Conservation (phyloP, 64 coral and sea anemone genomes). For the Montipora sp. region DNA sequence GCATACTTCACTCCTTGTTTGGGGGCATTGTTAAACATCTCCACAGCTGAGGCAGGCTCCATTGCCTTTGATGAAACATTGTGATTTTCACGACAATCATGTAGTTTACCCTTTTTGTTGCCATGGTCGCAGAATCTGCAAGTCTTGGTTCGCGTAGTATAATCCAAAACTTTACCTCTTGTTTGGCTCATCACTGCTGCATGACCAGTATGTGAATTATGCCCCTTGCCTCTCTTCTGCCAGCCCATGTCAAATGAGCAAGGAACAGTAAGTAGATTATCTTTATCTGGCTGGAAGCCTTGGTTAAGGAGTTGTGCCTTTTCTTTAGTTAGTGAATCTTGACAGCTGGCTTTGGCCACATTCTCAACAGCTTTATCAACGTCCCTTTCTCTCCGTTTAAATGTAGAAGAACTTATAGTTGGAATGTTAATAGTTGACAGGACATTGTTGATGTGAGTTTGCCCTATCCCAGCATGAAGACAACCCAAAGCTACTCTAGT, state of each 20-base stretch:
- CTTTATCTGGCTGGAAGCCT: background rate
- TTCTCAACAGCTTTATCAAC: conserved; percentile 52
- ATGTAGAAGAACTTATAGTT: conserved; percentile 20
- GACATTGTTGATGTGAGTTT: too few species aligned
- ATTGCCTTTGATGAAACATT: conserved; percentile 73
- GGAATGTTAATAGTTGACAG: conserved; percentile 73
- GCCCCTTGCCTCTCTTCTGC: conserved; percentile 69
- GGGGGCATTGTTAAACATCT: conserved; percentile 44
- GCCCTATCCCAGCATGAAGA: too few species aligned
- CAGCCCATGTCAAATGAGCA: conserved; percentile 66
- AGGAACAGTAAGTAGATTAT: conserved; percentile 20
- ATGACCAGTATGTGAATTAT: conserved; percentile 67
- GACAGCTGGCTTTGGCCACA: conserved; percentile 62
- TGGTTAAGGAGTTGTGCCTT: background rate
- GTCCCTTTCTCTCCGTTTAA: conserved; percentile 66
- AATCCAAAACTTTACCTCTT: conserved; percentile 71
- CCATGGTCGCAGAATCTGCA: conserved; percentile 54
- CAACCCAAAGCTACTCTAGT: too few species aligned
- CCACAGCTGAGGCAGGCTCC: conserved; percentile 69
- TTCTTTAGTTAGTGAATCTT: background rate
- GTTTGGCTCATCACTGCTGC: conserved; percentile 57
- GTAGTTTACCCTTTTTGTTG: conserved; percentile 28
- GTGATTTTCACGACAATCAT: conserved; percentile 79
- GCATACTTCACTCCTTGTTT: conserved; percentile 54
- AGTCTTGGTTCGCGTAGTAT: conserved; percentile 52